Evolutionary conservation across 1,140 invertebrate species (phyloP).

Genomic region (Dufourea novaeangliae): DNA sequence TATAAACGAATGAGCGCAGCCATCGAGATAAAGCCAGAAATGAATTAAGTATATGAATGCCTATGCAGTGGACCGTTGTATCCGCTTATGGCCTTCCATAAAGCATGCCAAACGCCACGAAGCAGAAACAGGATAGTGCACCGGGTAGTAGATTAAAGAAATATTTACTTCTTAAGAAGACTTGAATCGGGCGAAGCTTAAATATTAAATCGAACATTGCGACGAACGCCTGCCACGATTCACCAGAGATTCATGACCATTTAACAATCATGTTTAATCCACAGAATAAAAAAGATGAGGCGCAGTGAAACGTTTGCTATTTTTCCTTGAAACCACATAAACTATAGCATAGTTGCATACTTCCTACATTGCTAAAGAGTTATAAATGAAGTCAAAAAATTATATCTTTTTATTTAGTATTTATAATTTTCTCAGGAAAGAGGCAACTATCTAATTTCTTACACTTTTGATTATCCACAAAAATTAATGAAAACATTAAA

Average conservation of each 20-base stretch:
- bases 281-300: background rate
- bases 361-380: too few relatives aligned
- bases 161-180: background rate
- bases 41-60: slow-evolving; percentile 59
- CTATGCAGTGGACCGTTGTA: slow-evolving; percentile 59
- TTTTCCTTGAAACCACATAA: background rate
- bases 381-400: too few relatives aligned
- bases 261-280: slow-evolving; percentile 16
- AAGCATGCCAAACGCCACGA: slow-evolving; percentile 47
- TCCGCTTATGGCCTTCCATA: slow-evolving; percentile 57
- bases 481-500: too few relatives aligned
- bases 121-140: slow-evolving; percentile 48
- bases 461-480: too few relatives aligned
- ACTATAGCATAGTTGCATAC: too few relatives aligned
- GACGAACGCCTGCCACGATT: slow-evolving; percentile 10
- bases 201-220: slow-evolving; percentile 4
- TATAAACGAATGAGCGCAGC: slow-evolving; percentile 19
- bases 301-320: background rate
- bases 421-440: too few relatives aligned
- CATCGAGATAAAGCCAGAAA: slow-evolving; percentile 50
- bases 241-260: slow-evolving; percentile 9
- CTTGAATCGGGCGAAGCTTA: background rate
- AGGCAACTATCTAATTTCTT: too few relatives aligned
- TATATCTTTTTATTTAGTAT: too few relatives aligned
- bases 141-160: slow-evolving; percentile 36